Evolutionary conservation across 2,888 invertebrate genomes (phyloP).

Genomic region (Endomychus coccineus): DNA sequence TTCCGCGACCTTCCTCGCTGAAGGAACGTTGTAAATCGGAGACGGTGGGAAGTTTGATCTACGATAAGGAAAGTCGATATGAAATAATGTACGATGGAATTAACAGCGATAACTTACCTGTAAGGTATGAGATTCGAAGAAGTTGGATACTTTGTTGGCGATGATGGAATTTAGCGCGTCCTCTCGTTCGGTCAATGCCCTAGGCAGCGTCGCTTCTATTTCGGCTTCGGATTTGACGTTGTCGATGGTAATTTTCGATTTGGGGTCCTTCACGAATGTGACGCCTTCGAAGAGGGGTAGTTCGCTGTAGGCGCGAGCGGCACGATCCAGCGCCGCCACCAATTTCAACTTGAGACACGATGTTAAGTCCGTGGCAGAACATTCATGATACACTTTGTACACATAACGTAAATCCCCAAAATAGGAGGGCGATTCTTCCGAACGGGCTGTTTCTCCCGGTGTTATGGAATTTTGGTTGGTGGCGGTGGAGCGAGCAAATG

Average conservation of each 20-base stretch:
- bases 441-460: constrained; percentile 30
- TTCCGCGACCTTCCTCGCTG: constrained; percentile 55
- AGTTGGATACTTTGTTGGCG: constrained; percentile 63
- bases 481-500: constrained; percentile 48
- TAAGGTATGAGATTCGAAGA: constrained; percentile 71
- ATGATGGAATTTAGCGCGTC: constrained; percentile 68
- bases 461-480: constrained; percentile 43
- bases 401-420: constrained; percentile 64
- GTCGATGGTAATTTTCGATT: constrained; percentile 41
- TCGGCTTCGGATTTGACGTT: constrained; percentile 50
- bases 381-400: constrained; percentile 76
- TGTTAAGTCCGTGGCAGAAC: constrained; percentile 59
- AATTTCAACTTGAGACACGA: constrained; percentile 74
- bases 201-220: constrained; percentile 65
- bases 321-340: constrained; percentile 68
- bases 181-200: constrained; percentile 64
- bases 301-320: constrained; percentile 55
- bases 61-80: constrained; percentile 23
- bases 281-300: constrained; percentile 67
- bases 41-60: constrained; percentile 69
- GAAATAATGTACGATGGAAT: constrained; percentile 1
- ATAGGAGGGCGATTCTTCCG: constrained; percentile 38
- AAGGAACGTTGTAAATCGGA: constrained; percentile 57
- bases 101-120: constrained; percentile 50
- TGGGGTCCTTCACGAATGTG: constrained; percentile 60